Evolutionary conservation across 2,113 vertebrate genomes (phyloP), one percentile per base, ranked within the genome.

Genomic region (Noturus placidus): DNA sequence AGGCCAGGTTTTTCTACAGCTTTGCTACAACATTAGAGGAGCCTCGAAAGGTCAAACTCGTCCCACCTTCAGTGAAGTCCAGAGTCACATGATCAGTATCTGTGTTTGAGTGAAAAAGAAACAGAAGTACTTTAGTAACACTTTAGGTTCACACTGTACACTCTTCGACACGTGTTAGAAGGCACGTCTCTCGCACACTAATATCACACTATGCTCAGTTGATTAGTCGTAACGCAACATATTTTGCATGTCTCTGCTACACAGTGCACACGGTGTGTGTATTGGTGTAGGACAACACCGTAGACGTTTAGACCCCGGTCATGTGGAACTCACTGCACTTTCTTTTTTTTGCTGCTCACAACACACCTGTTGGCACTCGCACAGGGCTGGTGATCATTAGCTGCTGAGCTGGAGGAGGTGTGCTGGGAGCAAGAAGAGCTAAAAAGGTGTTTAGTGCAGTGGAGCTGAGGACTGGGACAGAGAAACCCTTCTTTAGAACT

Each of bases 381-480:
- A 61, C 79, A 61, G 79, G 20, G 56, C 56, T 15, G 79, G 79
- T 61, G 56, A 82, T 82, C 79, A 82, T 82, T 82, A 82, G 33
- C 79, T 42, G 56, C 79, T 61, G 79, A 61, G 56, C n/a, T 38
- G 79, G 56, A 82, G 79, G 56, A 82, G 79, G 79, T 82, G 56
- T 42, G 30, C 78, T 57, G 30, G 30, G 54, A 80, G 54, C 78
- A 80, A 80, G 54, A 54, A 19, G 52, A 59, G 56, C 79, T 81
- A 5, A 13, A 81, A 59, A 57, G 33, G 33, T 82, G 56, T 61
- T 56, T 22, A 42, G 79, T 61, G 56, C 35, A 82, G 33, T 27
- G 79, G 79, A 22, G 33, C 79, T 19, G 79, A 61, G 56, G 56
- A 61, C 56, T 42, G 56, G 54, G 27, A 59, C 30, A 38, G 8